Base-by-base conservation (phyloP, 2,113 vertebrate genomes). In the Talpa occidentalis region DNA sequence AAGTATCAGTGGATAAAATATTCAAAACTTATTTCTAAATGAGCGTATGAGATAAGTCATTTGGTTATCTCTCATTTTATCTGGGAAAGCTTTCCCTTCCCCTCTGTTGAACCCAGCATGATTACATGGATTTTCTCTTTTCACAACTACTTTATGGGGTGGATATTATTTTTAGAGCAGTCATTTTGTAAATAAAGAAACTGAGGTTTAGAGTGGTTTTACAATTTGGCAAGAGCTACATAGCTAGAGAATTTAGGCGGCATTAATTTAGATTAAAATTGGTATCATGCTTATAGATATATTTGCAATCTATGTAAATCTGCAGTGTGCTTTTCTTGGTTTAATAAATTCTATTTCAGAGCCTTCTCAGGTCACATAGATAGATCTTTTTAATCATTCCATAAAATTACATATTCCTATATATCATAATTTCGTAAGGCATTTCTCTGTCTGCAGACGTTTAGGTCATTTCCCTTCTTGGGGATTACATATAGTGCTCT, bases 141-240 rank as follows among this genome's bases (percentile, higher is more conserved):
- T 95, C 59, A 70, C 74, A 83, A 19, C 15, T 73, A 52, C 28
- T 32, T 88, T 79, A 37, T 52, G 12, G 6, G 5, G 5, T 64
- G 56, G 32, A 15, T 28, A 16, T 30, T 94, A 67, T 84, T 93
- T 67, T 91, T 37, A 56, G 87, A 2, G 30, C 59, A 44, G 32
- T 22, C 11, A 24, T 42, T 93, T 88, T 77, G 52, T 74, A 82
- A 42, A 88, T 87, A 83, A 90, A 44, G 44, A 96, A 69, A 89
- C 16, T 44, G 37, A 78, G 6, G 9, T 37, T 77, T 64, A 54
- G 26, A 60, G 28, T 73, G 28, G 4, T 85, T 94, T 88, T 91
- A 42, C 26, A 62, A 21, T 26, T 90, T 82, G 40, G 24, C 62
- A 78, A 82, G 59, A 85, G 6, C 35, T 93, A 22, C 17, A 37